Base-by-base conservation (phyloP, 2,888 invertebrate species). In the Pheosia gnoma region DNA sequence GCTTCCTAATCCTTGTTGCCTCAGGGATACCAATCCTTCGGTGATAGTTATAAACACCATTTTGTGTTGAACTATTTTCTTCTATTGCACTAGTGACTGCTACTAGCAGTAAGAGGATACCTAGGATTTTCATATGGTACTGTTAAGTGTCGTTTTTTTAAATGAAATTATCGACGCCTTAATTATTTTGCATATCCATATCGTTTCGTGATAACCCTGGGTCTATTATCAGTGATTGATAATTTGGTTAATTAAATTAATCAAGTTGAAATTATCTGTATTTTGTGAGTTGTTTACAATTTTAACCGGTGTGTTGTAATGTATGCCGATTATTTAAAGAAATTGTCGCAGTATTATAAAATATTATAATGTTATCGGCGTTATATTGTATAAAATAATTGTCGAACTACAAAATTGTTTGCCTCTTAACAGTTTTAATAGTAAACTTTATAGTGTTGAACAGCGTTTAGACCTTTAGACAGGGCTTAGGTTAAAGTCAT, bases 11-110 rank as follows among this genome's bases (percentile, higher is more conserved):
- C 63, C 70, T 80, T 3, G 65, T 65, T n/a, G 83, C 83, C 72
- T 78, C 74, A 47, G 76, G 76, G 59, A 83, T 78, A 63, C 85
- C 83, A 55, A 74, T 61, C 49, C 62, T 81, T 56, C 65, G 67
- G 57, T 80, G 82, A 63, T 84, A 86, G 54, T 82, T 72, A 52
- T 74, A 83, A 52, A 80, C 75, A 45, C 80, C 75, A 67, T 71
- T 64, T 58, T 67, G 66, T 0, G 61, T 25, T 59, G 61, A 36
- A 5, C 67, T 63, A 25, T 59, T 0, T 39, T 67, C 61, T 11
- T 67, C 74, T n/a, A 65, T 55, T 49, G 68, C 66, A 41, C 62
- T 59, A 9, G 64, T 59, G 11, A 74, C 45, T 59, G 65, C 67
- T 36, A 74, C 47, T 53, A 58, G 66, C 45, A 71, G 45, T 43